These are phyloP conservation scores for Philereme vetulata DNA, from an alignment of 2,888 invertebrate species.

Conservation along the genomic window DNA sequence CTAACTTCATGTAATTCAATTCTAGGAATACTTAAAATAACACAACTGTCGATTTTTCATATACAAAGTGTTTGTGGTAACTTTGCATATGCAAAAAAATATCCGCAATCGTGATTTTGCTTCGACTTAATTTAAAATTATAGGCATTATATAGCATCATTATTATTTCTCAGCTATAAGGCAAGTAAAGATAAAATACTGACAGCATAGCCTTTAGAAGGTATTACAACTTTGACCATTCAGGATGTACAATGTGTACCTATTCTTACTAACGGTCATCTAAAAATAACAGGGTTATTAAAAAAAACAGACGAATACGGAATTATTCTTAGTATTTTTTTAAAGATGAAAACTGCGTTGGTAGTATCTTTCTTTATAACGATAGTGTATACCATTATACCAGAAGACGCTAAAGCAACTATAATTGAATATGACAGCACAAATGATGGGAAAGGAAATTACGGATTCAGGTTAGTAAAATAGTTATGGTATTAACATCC, in stretches of 20 bases:
- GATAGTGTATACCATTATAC: constrained; percentile 1
- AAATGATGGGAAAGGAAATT: constrained; percentile 41
- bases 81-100: no score
- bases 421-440: constrained; percentile 33
- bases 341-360: constrained; percentile 8
- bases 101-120: background rate
- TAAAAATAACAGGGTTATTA: no score
- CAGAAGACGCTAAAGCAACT: constrained; percentile 30
- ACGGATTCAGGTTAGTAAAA: constrained; percentile 26
- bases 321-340: background rate
- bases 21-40: no score
- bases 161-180: background rate
- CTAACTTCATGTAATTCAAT: no score
- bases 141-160: background rate
- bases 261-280: no score
- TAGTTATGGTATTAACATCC: no score
- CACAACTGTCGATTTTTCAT: no score
- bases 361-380: constrained; percentile 5
- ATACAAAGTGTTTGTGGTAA: no score
- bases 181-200: constrained; percentile 1
- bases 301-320: background rate
- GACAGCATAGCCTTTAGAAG: background rate
- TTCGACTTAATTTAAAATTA: background rate
- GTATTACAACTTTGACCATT: constrained; percentile 10
- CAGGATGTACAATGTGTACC: constrained; percentile 4